phyloP scores from a whole-genome alignment of 2,113 vertebrate genomes.

The Lagopus leucura region DNA sequence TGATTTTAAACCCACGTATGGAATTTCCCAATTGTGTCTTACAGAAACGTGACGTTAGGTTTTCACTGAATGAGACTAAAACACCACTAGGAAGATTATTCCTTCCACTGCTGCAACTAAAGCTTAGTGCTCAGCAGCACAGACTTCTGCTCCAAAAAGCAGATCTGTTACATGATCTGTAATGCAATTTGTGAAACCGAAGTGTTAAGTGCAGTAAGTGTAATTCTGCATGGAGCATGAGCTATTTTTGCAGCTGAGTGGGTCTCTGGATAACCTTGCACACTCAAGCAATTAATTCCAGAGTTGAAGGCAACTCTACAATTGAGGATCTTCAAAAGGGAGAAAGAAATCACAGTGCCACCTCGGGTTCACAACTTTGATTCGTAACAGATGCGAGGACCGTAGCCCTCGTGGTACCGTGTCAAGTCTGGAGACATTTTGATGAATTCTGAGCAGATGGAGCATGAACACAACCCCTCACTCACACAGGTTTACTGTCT shows the following conservation, averaged over 20 bases:
- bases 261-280: slow-evolving; percentile 40
- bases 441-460: slow-evolving; percentile 68
- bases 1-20: not conserved
- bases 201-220: not conserved
- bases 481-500: not conserved
- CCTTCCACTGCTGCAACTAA: not conserved
- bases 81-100: not conserved
- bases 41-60: not conserved
- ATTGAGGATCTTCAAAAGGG: slow-evolving; percentile 59
- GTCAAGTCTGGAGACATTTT: slow-evolving; percentile 54
- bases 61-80: slow-evolving; percentile 14
- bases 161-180: not conserved
- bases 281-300: slow-evolving; percentile 56
- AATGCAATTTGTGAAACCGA: not conserved
- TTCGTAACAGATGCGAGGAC: slow-evolving; percentile 50
- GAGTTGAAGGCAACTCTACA: slow-evolving; percentile 61
- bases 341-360: slow-evolving; percentile 49
- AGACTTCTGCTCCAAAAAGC: not conserved
- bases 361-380: slow-evolving; percentile 55
- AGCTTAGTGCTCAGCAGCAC: not conserved
- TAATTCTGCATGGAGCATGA: not conserved
- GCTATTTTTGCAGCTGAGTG: slow-evolving; percentile 46
- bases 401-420: not conserved
- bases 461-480: slow-evolving; percentile 50
- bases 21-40: not conserved